Evolutionary conservation across 37 sponge, comb jelly and placozoan genomes (phyloP).

Genomic region (Halichondria panicea): DNA sequence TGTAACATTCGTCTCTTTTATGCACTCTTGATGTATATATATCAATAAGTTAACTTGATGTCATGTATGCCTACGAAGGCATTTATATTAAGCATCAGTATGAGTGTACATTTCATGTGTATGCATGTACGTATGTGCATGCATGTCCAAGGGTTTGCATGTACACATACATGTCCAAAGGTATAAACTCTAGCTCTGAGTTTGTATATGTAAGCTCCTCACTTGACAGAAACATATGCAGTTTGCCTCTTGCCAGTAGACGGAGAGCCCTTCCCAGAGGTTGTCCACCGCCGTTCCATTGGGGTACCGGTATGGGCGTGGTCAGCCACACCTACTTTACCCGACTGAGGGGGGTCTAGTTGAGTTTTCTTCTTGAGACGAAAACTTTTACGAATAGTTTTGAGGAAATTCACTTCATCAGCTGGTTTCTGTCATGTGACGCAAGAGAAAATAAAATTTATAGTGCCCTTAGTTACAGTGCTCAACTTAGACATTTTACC

Average conservation of each 20-base stretch:
- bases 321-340: not conserved
- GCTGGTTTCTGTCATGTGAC: no score
- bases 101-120: not conserved
- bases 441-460: no score
- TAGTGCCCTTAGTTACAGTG: no score
- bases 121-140: conserved; percentile 1
- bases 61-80: no score
- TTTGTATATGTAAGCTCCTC: not conserved
- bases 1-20: no score
- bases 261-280: not conserved
- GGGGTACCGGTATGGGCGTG: not conserved
- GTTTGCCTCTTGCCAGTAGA: not conserved
- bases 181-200: not conserved
- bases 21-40: no score
- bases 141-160: not conserved
- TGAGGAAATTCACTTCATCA: conserved; percentile 54
- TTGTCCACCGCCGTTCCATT: not conserved
- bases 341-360: not conserved
- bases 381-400: conserved; percentile 27
- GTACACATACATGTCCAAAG: not conserved
- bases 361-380: conserved; percentile 15
- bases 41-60: no score
- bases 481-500: no score
- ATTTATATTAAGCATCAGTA: not conserved
- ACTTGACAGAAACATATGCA: not conserved